These are phyloP conservation scores for Brachycybe producta DNA, from an alignment of 2,888 invertebrate genomes.

Conservation along the genomic window DNA sequence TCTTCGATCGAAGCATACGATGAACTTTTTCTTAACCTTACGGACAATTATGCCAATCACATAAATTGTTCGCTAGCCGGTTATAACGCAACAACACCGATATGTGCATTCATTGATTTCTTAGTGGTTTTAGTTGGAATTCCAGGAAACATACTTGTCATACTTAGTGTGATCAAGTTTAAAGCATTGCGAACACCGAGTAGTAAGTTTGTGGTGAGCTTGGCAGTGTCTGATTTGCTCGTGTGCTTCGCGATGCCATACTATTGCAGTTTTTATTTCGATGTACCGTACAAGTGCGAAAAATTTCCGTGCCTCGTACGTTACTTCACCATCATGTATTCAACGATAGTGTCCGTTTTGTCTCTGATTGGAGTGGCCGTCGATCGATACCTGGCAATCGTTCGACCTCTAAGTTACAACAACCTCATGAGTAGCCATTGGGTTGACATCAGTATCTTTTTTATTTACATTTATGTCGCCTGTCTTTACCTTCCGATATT, in stretches of 20 bases:
- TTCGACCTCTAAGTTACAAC: constrained; percentile 22
- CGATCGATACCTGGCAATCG: constrained; percentile 24
- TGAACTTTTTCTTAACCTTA: too few species aligned
- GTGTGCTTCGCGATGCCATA: constrained; percentile 24
- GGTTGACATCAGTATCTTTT: constrained; percentile 5
- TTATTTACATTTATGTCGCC: constrained; percentile 24
- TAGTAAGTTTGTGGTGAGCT: constrained; percentile 23
- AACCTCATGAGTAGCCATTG: constrained; percentile 19
- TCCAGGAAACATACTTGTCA: constrained; percentile 12
- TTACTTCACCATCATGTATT: constrained; percentile 19
- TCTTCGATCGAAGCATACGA: too few species aligned
- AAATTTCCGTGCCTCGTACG: constrained; percentile 11
- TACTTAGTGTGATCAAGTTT: constrained; percentile 13
- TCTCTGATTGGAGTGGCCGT: constrained; percentile 23
- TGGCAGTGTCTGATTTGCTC: constrained; percentile 23
- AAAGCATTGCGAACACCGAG: constrained; percentile 21
- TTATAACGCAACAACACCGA: constrained; percentile 4
- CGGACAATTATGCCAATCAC: too few species aligned
- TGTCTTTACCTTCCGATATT: constrained; percentile 23
- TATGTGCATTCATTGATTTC: constrained; percentile 3
- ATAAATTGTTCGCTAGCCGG: constrained; percentile 12
- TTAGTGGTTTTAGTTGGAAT: constrained; percentile 8
- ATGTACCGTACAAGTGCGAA: constrained; percentile 21
- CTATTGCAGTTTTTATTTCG: constrained; percentile 26
- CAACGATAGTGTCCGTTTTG: constrained; percentile 23